Evolutionary conservation across 2,113 vertebrate species (phyloP).

Genomic region (Grantiella picta): DNA sequence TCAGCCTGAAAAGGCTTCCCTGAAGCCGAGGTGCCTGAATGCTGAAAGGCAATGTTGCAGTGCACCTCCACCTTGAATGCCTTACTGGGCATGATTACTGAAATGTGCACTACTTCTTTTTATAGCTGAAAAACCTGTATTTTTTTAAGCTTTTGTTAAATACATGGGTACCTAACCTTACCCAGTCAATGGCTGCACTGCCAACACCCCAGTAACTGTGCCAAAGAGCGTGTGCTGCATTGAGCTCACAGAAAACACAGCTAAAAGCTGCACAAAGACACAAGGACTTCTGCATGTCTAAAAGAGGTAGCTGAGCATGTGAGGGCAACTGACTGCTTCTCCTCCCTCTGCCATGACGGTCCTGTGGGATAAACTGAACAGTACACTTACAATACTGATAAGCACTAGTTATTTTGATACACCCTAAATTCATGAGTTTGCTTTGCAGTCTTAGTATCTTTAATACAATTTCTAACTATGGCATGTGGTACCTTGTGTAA

Average conservation of each 20-base stretch:
- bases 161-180: not conserved
- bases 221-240: not conserved
- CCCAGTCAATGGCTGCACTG: not conserved
- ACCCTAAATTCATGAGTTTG: not conserved
- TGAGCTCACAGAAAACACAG: not conserved
- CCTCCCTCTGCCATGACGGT: not conserved
- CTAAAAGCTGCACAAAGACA: not conserved
- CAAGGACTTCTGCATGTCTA: not conserved
- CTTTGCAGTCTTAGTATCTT: not conserved
- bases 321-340: not conserved
- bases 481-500: not conserved
- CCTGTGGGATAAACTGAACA: not conserved
- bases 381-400: accelerated
- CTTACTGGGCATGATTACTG: not conserved
- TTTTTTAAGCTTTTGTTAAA: not conserved
- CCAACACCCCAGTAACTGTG: not conserved
- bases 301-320: not conserved
- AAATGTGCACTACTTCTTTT: not conserved
- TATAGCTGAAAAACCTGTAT: not conserved
- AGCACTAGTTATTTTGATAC: not conserved
- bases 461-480: not conserved
- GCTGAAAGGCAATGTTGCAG: not conserved
- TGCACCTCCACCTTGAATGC: not conserved
- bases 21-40: not conserved
- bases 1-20: not conserved